Evolutionary conservation across 2,113 vertebrate species (phyloP).

Genomic region (Acanthisitta chloris): DNA sequence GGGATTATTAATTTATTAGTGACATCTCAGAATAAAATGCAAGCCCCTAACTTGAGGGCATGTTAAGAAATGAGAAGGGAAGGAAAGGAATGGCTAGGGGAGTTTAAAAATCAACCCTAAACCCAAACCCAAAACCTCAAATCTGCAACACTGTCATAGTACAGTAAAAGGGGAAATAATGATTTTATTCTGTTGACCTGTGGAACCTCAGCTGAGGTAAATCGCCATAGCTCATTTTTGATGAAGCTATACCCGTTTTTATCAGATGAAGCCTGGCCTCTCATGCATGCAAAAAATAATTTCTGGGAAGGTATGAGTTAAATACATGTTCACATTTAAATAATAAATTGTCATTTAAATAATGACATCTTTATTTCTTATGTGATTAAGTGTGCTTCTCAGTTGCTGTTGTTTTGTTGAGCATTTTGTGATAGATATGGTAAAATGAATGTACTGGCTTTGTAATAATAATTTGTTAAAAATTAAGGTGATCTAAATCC

Average conservation of each 20-base stretch:
- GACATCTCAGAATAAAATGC: conserved; percentile 38
- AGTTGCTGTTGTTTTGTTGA: background rate
- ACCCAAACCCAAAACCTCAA: background rate
- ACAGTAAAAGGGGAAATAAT: background rate
- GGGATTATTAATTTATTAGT: conserved; percentile 50
- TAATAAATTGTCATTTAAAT: background rate
- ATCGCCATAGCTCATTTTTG: background rate
- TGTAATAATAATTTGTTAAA: background rate
- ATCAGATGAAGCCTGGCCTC: background rate
- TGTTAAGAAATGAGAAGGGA: conserved; percentile 16
- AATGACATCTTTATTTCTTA: background rate
- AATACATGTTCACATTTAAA: background rate
- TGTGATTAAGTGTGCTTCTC: background rate
- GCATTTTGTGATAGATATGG: background rate
- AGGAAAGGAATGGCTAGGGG: background rate
- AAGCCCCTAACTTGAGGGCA: background rate
- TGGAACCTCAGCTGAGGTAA: background rate
- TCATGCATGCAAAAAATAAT: background rate
- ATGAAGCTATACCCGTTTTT: background rate
- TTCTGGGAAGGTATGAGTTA: background rate
- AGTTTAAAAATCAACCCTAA: background rate
- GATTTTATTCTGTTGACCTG: background rate
- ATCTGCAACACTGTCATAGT: background rate
- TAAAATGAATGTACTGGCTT: background rate
- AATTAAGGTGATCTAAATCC: background rate